Evolutionary conservation across 2,888 invertebrate genomes (phyloP), one percentile per base, ranked within the genome.

Genomic region (Glaucopsyche alexis): DNA sequence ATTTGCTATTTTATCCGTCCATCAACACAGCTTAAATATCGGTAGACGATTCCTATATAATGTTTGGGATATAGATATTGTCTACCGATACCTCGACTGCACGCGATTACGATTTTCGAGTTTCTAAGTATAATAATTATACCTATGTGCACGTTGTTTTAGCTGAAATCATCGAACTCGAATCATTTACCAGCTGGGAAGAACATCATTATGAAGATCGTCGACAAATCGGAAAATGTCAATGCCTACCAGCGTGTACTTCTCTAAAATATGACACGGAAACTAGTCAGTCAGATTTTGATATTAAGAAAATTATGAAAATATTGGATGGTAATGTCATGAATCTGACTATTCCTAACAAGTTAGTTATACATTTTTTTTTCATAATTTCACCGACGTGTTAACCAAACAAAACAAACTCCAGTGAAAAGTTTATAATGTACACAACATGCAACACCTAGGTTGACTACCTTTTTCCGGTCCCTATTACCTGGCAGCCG

Each of bases 271-370:
- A 72, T 55, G 72, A 52, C 14, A 67, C 72, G 13, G 72, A 72
- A 67, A 72, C 72, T 14, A 67, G 67, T n/a, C 72, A 72, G 45
- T 40, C 66, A 1, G 72, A 67, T 7, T 72, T 55, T 65, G 67
- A 72, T n/a, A 45, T 66, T 42, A 42, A 67, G 19, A 55, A 66
- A 40, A 72, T 72, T 19, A 6, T 52, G 9, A 72, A 55, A 52
- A 67, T 67, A 11, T 55, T 19, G 7, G 45, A 60, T 13, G 29
- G 13, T 60, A 60, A 60, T 60, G 13, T 1, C 8, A 60, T 60
- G 60, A 60, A 60, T 45, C 7, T 45, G n/a, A 29, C 52, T 42
- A 78, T 89, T 94, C 86, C 91, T 45, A 95, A 0, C 93, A 95
- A 4, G 69, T 69, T 38, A 29, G 49, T 69, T 13, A 29, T 29